phyloP scores from a whole-genome alignment of 2,797 vertebrate species.

The Trachurus trachurus region DNA sequence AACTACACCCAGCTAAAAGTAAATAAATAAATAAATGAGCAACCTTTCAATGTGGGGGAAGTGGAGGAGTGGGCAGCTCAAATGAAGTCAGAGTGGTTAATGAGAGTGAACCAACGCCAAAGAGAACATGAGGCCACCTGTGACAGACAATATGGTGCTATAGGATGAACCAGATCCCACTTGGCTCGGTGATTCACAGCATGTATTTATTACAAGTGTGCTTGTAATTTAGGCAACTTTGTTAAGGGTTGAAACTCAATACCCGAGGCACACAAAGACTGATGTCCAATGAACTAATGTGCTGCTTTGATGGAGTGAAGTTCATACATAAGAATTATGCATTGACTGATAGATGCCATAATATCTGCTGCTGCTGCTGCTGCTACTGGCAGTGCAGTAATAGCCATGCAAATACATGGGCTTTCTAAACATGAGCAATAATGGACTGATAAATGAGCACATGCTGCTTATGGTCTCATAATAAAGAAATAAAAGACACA shows the following conservation, averaged over 20 bases:
- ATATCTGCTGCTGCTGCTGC: slow-evolving; percentile 5
- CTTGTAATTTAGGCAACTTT: slow-evolving; percentile 33
- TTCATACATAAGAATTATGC: neutral
- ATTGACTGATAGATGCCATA: neutral
- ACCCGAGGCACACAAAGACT: neutral
- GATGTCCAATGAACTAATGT: neutral
- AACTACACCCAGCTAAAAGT: neutral
- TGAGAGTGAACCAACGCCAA: slow-evolving; percentile 43
- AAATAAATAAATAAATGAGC: neutral
- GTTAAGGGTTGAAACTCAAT: slow-evolving; percentile 7
- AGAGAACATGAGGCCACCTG: slow-evolving; percentile 63
- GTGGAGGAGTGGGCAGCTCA: slow-evolving; percentile 27
- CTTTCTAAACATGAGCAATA: neutral
- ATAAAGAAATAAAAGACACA: slow-evolving; percentile 11
- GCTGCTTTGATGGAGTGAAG: slow-evolving; percentile 9
- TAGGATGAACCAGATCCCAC: slow-evolving; percentile 67
- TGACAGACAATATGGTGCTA: slow-evolving; percentile 68
- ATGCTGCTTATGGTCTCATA: neutral
- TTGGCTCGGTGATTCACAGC: slow-evolving; percentile 17
- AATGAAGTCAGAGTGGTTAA: slow-evolving; percentile 33
- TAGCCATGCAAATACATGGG: neutral
- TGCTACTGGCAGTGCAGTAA: neutral
- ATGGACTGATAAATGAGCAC: neutral
- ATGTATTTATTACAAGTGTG: slow-evolving; percentile 51
- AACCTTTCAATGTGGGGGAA: slow-evolving; percentile 12